Evolutionary conservation across 2,113 vertebrate species (phyloP).

Genomic region (Hydrochoerus hydrochaeris): DNA sequence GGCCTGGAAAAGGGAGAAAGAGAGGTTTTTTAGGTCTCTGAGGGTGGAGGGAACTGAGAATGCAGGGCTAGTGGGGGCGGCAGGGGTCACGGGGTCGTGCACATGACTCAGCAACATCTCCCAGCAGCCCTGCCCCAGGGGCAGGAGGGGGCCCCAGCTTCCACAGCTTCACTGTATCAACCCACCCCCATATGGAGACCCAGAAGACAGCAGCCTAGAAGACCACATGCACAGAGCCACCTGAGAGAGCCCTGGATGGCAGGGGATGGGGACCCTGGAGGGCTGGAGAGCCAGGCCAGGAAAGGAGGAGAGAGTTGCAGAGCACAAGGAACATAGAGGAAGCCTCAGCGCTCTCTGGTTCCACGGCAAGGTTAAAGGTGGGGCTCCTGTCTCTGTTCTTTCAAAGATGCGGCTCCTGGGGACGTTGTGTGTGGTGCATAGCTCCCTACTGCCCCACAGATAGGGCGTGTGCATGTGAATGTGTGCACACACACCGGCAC

Average conservation of each 20-base stretch:
- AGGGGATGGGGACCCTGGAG: not conserved
- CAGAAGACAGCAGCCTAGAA: not conserved
- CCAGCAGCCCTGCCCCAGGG: no score
- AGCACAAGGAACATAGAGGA: not conserved
- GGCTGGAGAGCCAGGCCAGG: not conserved
- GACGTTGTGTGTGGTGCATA: not conserved
- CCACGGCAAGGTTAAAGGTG: not conserved
- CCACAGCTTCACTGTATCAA: not conserved
- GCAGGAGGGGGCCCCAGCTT: not conserved
- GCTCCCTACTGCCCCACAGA: not conserved
- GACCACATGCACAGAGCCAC: not conserved
- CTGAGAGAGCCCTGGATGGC: not conserved
- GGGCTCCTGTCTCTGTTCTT: not conserved
- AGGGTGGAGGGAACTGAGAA: not conserved
- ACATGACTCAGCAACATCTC: not conserved
- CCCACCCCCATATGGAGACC: not conserved
- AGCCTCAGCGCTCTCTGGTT: rapidly evolving
- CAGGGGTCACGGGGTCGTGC: not conserved
- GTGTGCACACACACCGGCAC: not conserved
- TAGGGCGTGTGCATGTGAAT: no score
- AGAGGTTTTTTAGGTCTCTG: not conserved
- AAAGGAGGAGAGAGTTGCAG: not conserved
- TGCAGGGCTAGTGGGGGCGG: not conserved
- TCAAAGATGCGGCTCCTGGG: not conserved
- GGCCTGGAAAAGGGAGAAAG: not conserved